These are phyloP conservation scores for Hafferia zeledoni DNA, from an alignment of 2,797 vertebrate genomes.

Conservation along the genomic window DNA sequence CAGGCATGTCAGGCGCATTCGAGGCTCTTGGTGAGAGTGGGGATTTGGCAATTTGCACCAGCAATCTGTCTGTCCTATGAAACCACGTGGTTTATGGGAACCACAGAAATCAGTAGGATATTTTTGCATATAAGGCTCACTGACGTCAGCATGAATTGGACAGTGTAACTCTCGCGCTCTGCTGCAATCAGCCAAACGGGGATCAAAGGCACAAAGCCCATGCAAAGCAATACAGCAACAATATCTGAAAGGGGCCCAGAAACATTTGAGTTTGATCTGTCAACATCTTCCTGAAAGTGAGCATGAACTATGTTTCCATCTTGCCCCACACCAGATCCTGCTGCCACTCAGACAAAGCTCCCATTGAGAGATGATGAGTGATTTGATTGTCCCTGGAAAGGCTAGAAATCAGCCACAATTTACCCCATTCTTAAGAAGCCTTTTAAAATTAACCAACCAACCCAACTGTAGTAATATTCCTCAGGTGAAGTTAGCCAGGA, in stretches of 20 bases:
- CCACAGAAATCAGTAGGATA: conserved; percentile 18
- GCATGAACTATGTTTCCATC: neutral
- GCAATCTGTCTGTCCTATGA: neutral
- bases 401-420: neutral
- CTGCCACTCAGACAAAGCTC: conserved; percentile 2
- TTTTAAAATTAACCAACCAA: neutral
- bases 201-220: conserved; percentile 41
- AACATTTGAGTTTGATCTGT: conserved; percentile 44
- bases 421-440: neutral
- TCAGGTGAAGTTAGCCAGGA: neutral
- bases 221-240: neutral
- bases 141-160: neutral
- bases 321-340: neutral
- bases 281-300: conserved; percentile 8
- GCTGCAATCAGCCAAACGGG: neutral
- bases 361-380: neutral
- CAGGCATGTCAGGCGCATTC: fast-evolving
- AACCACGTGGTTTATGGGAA: conserved; percentile 1
- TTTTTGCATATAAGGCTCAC: neutral
- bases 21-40: neutral
- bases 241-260: conserved; percentile 14
- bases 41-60: conserved; percentile 7
- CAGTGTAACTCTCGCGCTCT: neutral
- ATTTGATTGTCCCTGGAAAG: neutral
- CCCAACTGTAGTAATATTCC: neutral